A percentile compares a stretch with the other conserved stretches of the same genome.
Evolutionary conservation across 2,888 invertebrate species (phyloP).

Genomic region (Urechis unicinctus): DNA sequence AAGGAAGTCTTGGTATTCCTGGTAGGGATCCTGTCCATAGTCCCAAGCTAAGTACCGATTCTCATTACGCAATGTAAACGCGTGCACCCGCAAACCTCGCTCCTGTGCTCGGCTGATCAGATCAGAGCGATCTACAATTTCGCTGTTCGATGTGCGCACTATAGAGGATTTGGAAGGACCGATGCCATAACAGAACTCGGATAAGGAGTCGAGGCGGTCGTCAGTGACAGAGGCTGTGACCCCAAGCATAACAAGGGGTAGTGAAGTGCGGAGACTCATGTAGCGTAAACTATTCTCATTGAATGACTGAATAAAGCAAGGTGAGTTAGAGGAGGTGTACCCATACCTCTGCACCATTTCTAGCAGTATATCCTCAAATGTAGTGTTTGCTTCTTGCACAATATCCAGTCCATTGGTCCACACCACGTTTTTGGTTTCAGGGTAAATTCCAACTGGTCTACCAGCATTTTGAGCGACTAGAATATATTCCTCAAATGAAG

Average conservation of each 20-base stretch:
- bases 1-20: neutral
- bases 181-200: slow-evolving; percentile 16
- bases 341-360: slow-evolving; percentile 9
- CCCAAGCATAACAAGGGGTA: slow-evolving; percentile 12
- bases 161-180: slow-evolving; percentile 11
- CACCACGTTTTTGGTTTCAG: slow-evolving; percentile 19
- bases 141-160: neutral
- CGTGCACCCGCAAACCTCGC: slow-evolving; percentile 8
- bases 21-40: neutral
- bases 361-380: slow-evolving; percentile 19
- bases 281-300: slow-evolving; percentile 9
- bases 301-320: slow-evolving; percentile 21
- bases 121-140: slow-evolving; percentile 10
- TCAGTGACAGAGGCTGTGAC: slow-evolving; percentile 1
- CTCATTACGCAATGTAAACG: neutral
- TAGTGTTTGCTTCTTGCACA: slow-evolving; percentile 10
- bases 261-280: slow-evolving; percentile 5
- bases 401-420: slow-evolving; percentile 17
- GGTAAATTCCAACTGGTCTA: slow-evolving; percentile 18
- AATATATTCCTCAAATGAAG: slow-evolving; percentile 19
- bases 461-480: slow-evolving; percentile 9
- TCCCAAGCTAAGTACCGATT: neutral
- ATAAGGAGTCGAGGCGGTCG: slow-evolving; percentile 4
- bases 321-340: slow-evolving; percentile 9
- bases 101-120: slow-evolving; percentile 11